Base-by-base conservation (phyloP, 2,888 invertebrate species). In the Ischnura elegans region DNA sequence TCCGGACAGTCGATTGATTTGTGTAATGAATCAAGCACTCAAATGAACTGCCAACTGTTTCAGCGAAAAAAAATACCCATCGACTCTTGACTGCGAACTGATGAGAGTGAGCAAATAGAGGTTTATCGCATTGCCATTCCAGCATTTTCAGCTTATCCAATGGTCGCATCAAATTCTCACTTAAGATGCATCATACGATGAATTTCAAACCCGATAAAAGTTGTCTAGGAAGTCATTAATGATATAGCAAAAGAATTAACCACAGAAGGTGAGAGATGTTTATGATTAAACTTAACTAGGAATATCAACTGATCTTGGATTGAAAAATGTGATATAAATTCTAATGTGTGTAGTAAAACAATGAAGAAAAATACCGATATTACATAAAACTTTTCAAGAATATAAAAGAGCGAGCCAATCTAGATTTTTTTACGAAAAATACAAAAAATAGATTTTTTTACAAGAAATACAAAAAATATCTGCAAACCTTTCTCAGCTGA, bases 11-110 rank as follows among this genome's bases (percentile, higher is more conserved):
- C 76, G 36, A 76, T 36, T 76, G 76, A 76, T 76, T 76, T 36
- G 76, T 76, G 16, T 36, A 76, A 76, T 76, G 76, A 76, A 76
- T 76, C 76, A 76, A 76, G 29, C 13, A 76, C 76, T 76, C 76
- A 76, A 76, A 76, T 76, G 76, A 36, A 76, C 76, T 76, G 76
- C 5, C 76, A 76, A 76, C 76, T 76, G 76, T 16, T 76, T 36
- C 29, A 76, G 13, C 16, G 25, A 21, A 21, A 36, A 76, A 25
- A 36, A 76, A 76, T 36, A 19, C n/a, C 21, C 25, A 61, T 61
- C 8, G n/a, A n/a, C 19, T 61, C n/a, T 61, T 61, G 76, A 76
- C 5, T 29, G 36, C 36, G 36, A 36, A 76, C 61, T 61, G 61
- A 76, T 76, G 76, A 76, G 21, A 29, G 29, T 76, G 29, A 36